These are phyloP conservation scores for Picus viridis DNA, from an alignment of 2,797 vertebrate species.

Conservation along the genomic window DNA sequence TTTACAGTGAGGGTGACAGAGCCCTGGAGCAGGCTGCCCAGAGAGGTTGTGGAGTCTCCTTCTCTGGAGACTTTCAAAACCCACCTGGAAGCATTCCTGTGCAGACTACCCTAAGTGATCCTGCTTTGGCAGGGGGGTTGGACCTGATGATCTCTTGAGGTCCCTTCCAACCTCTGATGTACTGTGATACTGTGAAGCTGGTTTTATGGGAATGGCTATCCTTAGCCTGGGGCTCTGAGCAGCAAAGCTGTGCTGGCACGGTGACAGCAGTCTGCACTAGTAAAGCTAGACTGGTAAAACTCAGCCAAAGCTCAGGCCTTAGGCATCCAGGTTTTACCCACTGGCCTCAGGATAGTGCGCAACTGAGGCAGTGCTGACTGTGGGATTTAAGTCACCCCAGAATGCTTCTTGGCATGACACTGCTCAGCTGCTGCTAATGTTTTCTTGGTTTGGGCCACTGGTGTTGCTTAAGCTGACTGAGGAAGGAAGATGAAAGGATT, in stretches of 20 bases:
- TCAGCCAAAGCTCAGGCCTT: neutral
- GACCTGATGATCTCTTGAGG: too few relatives aligned
- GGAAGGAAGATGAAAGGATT: neutral
- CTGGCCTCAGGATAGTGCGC: neutral
- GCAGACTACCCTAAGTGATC: too few relatives aligned
- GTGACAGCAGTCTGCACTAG: neutral
- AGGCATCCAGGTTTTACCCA: neutral
- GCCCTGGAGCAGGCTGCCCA: too few relatives aligned
- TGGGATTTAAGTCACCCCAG: neutral
- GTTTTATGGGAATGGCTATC: neutral
- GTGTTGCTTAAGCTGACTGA: neutral
- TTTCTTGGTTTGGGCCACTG: neutral
- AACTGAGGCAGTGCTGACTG: neutral
- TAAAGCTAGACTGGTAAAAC: neutral
- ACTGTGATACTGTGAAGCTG: neutral
- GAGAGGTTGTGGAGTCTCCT: too few relatives aligned
- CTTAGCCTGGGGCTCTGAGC: neutral
- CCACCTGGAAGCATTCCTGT: too few relatives aligned
- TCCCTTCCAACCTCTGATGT: too few relatives aligned
- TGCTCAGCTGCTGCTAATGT: neutral
- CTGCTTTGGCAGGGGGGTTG: too few relatives aligned
- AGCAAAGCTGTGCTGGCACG: neutral
- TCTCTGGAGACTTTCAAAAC: too few relatives aligned
- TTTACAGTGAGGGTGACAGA: too few relatives aligned
- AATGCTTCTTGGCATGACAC: neutral